Evolutionary conservation across 2,888 invertebrate species (phyloP).

Genomic region (Ommatoiulus sabulosus): DNA sequence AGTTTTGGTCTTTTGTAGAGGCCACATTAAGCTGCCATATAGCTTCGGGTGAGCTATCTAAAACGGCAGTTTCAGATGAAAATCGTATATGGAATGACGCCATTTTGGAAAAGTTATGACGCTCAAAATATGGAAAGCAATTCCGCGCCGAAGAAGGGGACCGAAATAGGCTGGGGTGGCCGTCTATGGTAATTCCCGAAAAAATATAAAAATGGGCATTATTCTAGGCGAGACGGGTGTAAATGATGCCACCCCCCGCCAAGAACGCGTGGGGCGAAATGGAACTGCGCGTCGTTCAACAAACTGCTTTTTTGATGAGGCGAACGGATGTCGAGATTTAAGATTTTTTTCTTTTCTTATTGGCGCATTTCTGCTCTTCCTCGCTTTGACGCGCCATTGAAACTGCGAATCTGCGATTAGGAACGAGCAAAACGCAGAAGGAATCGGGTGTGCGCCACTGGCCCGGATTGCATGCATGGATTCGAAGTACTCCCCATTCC

Average conservation of each 20-base stretch:
- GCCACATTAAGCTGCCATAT: conserved; percentile 36
- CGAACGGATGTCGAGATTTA: not conserved
- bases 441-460: not conserved
- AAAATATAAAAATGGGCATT: conserved; percentile 35
- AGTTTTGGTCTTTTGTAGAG: conserved; percentile 43
- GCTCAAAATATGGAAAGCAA: conserved; percentile 37
- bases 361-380: not conserved
- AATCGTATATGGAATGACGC: conserved; percentile 29
- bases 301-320: conserved; percentile 21
- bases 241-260: conserved; percentile 13
- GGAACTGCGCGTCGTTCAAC: not conserved
- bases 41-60: conserved; percentile 32
- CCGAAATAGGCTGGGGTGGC: not conserved
- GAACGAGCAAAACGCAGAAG: not conserved
- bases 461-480: not conserved
- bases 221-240: not conserved
- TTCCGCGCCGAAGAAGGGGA: conserved; percentile 12
- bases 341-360: not conserved
- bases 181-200: conserved; percentile 36
- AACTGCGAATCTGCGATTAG: not conserved
- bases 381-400: not conserved
- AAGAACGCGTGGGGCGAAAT: conserved; percentile 4
- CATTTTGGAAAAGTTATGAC: conserved; percentile 38
- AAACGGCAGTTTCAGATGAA: conserved; percentile 30
- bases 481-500: not conserved